Evolutionary conservation across 2,797 vertebrate species (phyloP), one percentile per base, ranked within the genome.

Genomic region (Falco peregrinus): DNA sequence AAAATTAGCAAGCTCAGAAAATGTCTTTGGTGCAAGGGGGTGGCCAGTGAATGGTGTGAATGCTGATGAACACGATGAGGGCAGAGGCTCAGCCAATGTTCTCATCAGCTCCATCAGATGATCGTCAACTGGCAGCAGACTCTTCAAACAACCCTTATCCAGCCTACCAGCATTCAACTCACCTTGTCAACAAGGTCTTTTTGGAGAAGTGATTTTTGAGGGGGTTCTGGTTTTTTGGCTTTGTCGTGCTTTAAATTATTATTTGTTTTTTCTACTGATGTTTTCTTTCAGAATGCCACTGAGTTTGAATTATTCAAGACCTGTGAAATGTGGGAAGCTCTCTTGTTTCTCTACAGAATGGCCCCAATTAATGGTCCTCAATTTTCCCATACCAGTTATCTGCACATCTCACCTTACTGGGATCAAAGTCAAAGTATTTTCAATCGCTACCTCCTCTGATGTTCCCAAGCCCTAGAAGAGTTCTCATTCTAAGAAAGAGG

Each of bases 1-100:
- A 96, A 95, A 93, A 94, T 95, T 93, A 97, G 91, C 95, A 94
- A 87, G 87, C 95, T 94, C 69, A 86, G 83, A 91, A 95, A 84
- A 91, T 79, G 65, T 91, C 90, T 96, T 96, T 84, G 90, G 93
- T 89, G 78, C 41, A 78, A 86, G 63, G 35, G 76, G 93, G 77
- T 92, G 71, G 83, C 91, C 90, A 90, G 59, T n/a, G 71, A 88
- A 70, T 61, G 47, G 81, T 81, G 51, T 84, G 90, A 96, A 97
- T 93, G 79, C 65, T 90, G 93, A 97, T 86, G 77, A 96, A 85
- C 59, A 85, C 69, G 65, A 56, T 3, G 59, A 93, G 91, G 76
- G 89, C 68, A 87, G 68, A 63, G 56, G 74, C 68, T 88, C 47
- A 87, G 82, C 33, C 78, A 77, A 5, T 43, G 37, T 54, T 74